These are phyloP conservation scores for Ooceraea biroi DNA, from an alignment of 1,140 invertebrate species.

Conservation along the genomic window DNA sequence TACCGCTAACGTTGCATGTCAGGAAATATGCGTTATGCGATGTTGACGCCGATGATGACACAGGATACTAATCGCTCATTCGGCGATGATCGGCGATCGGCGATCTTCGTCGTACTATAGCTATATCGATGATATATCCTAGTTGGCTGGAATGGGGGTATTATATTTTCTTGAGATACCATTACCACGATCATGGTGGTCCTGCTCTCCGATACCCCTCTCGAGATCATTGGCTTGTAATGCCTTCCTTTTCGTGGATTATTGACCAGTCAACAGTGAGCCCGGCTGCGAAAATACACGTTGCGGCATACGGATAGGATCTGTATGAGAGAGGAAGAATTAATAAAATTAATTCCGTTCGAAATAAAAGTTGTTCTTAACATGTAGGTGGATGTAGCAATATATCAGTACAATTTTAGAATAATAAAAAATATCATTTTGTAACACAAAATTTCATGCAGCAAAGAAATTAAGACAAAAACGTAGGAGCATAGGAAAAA, in stretches of 20 bases:
- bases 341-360: too few species aligned
- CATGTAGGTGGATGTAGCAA: background rate
- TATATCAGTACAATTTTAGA: background rate
- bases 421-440: too few species aligned
- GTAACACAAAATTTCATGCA: too few species aligned
- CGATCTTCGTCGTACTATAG: slow-evolving; percentile 40
- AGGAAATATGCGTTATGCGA: slow-evolving; percentile 59
- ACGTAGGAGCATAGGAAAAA: too few species aligned
- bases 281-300: slow-evolving; percentile 70
- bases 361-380: background rate
- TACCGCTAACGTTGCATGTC: background rate
- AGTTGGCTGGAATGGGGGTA: slow-evolving; percentile 72
- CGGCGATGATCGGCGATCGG: slow-evolving; percentile 76
- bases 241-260: slow-evolving; percentile 85
- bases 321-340: too few species aligned
- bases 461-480: too few species aligned
- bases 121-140: slow-evolving; percentile 62
- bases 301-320: background rate
- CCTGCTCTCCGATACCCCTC: slow-evolving; percentile 81
- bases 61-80: slow-evolving; percentile 85
- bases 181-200: slow-evolving; percentile 85
- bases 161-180: slow-evolving; percentile 84
- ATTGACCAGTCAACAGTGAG: slow-evolving; percentile 83
- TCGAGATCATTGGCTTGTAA: slow-evolving; percentile 85
- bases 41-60: slow-evolving; percentile 79